A percentile compares a stretch with the other conserved stretches of the same genome.
Evolutionary conservation across 2,888 invertebrate species (phyloP).

Genomic region (Leuctra nigra): DNA sequence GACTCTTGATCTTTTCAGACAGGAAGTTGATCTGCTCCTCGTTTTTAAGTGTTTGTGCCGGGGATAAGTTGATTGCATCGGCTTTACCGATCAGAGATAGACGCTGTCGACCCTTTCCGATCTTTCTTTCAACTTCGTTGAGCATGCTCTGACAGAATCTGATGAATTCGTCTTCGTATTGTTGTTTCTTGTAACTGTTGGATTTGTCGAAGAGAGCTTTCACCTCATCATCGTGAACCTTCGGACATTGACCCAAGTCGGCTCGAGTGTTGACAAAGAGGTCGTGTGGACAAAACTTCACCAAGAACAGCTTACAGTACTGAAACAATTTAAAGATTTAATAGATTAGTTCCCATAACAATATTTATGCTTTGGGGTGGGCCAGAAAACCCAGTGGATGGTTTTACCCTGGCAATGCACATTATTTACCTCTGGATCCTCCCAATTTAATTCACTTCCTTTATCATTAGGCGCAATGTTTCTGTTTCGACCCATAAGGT

Average conservation of each 20-base stretch:
- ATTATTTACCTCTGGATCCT: slow-evolving; percentile 77
- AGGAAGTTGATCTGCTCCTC: slow-evolving; percentile 83
- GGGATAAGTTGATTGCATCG: slow-evolving; percentile 51
- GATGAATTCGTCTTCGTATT: slow-evolving; percentile 93
- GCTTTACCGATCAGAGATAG: slow-evolving; percentile 71
- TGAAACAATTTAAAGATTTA: slow-evolving; percentile 52
- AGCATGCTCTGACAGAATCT: slow-evolving; percentile 89
- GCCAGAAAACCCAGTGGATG: too few relatives aligned
- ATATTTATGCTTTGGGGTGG: too few relatives aligned
- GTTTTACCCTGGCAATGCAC: too few relatives aligned
- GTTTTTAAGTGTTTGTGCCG: slow-evolving; percentile 72
- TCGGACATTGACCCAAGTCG: slow-evolving; percentile 88
- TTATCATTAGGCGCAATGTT: slow-evolving; percentile 91
- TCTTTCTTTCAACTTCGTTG: slow-evolving; percentile 92
- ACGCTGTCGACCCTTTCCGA: slow-evolving; percentile 84
- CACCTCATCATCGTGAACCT: slow-evolving; percentile 94
- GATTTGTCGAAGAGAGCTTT: slow-evolving; percentile 77
- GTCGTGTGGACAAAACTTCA: slow-evolving; percentile 97
- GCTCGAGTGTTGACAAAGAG: slow-evolving; percentile 96
- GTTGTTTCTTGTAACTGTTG: slow-evolving; percentile 70
- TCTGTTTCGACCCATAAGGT: slow-evolving; percentile 95
- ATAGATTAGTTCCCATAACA: not conserved
- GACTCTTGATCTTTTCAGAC: slow-evolving; percentile 80
- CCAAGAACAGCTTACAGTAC: slow-evolving; percentile 95
- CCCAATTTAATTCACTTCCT: slow-evolving; percentile 84